A percentile compares a stretch with the other conserved stretches of the same genome.
These are phyloP conservation scores for Dasyornis broadbenti DNA, from an alignment of 2,113 vertebrate species.

Conservation along the genomic window DNA sequence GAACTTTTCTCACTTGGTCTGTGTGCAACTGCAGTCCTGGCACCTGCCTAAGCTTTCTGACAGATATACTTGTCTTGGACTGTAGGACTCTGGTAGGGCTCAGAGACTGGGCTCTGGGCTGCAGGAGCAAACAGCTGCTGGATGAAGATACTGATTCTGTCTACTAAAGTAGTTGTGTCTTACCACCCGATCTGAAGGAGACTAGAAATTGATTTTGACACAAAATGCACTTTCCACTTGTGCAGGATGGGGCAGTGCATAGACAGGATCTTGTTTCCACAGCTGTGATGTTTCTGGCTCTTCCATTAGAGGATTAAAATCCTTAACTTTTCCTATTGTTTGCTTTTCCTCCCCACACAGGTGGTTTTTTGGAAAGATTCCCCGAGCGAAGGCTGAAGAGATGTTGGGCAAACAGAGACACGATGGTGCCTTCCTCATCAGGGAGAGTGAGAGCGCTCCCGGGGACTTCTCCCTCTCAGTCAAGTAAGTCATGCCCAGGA, in stretches of 20 bases:
- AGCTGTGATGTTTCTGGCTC: background rate
- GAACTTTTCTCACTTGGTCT: background rate
- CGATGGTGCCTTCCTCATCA: constrained; percentile 95
- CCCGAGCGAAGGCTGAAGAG: constrained; percentile 96
- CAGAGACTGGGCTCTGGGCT: background rate
- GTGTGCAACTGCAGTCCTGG: background rate
- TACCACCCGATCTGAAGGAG: background rate
- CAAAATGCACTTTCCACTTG: background rate
- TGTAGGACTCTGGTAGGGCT: background rate
- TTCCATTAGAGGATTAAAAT: background rate
- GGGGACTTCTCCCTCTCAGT: constrained; percentile 98
- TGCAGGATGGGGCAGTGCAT: background rate
- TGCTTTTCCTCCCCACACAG: constrained; percentile 67
- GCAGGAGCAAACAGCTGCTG: background rate
- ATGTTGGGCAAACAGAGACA: constrained; percentile 98
- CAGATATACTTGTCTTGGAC: background rate
- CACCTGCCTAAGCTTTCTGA: background rate
- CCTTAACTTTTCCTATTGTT: background rate
- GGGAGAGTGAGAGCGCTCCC: constrained; percentile 97
- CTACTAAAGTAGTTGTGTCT: background rate
- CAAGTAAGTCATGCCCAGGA: constrained; percentile 81
- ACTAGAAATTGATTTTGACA: background rate
- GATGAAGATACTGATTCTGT: background rate
- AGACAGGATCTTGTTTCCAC: background rate
- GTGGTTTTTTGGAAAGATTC: constrained; percentile 99